Base-by-base conservation (phyloP, 2,797 vertebrate species). In the Oryzias sinensis region DNA sequence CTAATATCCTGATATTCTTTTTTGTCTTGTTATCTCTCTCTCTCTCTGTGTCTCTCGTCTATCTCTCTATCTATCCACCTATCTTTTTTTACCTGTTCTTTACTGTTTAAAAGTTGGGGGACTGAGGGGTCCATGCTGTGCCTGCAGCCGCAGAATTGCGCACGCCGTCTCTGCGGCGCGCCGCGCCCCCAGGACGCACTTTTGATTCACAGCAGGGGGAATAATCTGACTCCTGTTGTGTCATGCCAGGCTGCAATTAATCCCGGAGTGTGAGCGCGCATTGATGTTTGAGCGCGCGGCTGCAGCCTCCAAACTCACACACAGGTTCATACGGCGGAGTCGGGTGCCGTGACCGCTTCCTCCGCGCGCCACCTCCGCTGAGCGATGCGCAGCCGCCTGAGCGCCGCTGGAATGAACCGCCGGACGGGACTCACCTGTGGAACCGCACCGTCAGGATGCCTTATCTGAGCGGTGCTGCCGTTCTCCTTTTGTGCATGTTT, bases 401-500 rank as follows among this genome's bases (percentile, higher is more conserved):
- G 33, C 33, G 33, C 33, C 33, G 33, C 33, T 37, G 33, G 57
- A 77, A 82, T 72, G 74, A 77, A 76, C 56, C 64, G 68, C 67
- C 77, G 2, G 0, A 79, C 63, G 25, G 88, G 85, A 88, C 84
- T 83, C 85, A 88, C 77, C 82, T 77, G 87, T 79, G 79, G 77
- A 85, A 70, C 56, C 40, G 15, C 61, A 68, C 73, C n/a, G 0
- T 65, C 89, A 91, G 68, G 68, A 98, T 98, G 95, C 90, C 90
- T 91, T 85, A 77, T 90, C 84, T 93, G 67, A 81, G 83, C 70
- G 93, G 91, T 81, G 65, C 91, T 42, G 57, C 94, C 61, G 67
- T 95, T 62, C 60, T 96, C 27, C 86, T 95, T 22, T 44, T 82
- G 1, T 97, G 93, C 64, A 82, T 96, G 77, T 56, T 87, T 55